A percentile compares a stretch with the other conserved stretches of the same genome.
Evolutionary conservation across 2,888 invertebrate genomes (phyloP).

Genomic region (Folsomia candida): DNA sequence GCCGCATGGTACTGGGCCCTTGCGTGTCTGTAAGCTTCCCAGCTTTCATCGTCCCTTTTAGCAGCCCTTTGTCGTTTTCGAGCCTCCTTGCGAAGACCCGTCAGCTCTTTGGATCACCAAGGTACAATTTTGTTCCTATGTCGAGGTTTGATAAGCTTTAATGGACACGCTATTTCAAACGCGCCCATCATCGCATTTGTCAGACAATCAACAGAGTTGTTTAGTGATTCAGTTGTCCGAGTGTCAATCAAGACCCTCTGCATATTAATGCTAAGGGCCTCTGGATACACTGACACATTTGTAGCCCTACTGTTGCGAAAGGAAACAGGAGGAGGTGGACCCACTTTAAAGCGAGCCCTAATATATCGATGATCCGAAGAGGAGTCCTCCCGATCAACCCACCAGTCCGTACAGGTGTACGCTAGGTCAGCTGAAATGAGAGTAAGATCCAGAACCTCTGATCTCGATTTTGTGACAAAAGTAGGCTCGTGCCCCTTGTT

Average conservation of each 20-base stretch:
- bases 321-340: not conserved
- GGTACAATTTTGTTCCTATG: not conserved
- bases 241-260: not conserved
- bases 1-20: not conserved
- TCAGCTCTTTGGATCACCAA: slow-evolving; percentile 25
- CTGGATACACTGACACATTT: slow-evolving; percentile 14
- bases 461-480: slow-evolving; percentile 21
- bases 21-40: not conserved
- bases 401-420: slow-evolving; percentile 15
- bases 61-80: not conserved
- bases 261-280: not conserved
- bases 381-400: slow-evolving; percentile 20
- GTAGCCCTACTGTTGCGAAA: slow-evolving; percentile 21
- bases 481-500: slow-evolving; percentile 32
- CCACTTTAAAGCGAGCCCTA: not conserved
- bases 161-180: slow-evolving; percentile 14
- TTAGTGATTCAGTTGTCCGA: not conserved
- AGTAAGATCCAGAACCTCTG: slow-evolving; percentile 30
- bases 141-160: not conserved
- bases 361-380: slow-evolving; percentile 34
- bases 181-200: not conserved
- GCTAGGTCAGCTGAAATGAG: slow-evolving; percentile 1
- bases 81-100: not conserved
- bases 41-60: not conserved
- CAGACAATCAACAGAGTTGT: not conserved